These are phyloP conservation scores for Cinclus cinclus DNA, from an alignment of 2,113 vertebrate genomes.

Conservation along the genomic window DNA sequence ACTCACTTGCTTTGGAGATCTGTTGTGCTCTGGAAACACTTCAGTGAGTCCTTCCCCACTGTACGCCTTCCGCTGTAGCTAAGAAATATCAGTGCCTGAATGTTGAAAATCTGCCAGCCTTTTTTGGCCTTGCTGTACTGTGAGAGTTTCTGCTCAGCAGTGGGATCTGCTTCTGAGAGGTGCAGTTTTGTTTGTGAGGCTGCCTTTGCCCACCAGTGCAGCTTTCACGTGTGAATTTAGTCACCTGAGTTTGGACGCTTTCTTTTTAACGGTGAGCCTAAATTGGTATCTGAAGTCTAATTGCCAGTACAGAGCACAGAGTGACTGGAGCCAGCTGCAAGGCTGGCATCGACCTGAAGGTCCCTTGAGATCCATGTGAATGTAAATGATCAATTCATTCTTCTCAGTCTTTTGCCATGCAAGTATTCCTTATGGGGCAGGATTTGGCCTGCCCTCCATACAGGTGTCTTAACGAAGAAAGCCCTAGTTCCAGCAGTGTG, in stretches of 20 bases:
- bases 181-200: neutral
- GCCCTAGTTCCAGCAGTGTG: neutral
- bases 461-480: neutral
- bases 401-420: neutral
- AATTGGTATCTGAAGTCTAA: neutral
- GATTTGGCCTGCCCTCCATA: neutral
- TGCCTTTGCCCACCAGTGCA: neutral
- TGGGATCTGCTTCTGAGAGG: neutral
- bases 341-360: neutral
- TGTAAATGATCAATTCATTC: neutral
- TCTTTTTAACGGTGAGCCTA: neutral
- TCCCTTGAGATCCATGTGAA: neutral
- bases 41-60: neutral
- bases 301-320: neutral
- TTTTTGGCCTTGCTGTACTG: constrained; percentile 9
- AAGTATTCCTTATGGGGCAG: neutral
- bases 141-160: neutral
- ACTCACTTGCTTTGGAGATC: neutral
- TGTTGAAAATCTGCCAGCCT: constrained; percentile 1
- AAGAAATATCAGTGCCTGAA: constrained; percentile 2
- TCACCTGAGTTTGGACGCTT: neutral
- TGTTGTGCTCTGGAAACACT: neutral
- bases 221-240: neutral
- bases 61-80: neutral
- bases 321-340: neutral